Evolutionary conservation across 2,113 vertebrate genomes (phyloP).

Genomic region (Sitta europaea): DNA sequence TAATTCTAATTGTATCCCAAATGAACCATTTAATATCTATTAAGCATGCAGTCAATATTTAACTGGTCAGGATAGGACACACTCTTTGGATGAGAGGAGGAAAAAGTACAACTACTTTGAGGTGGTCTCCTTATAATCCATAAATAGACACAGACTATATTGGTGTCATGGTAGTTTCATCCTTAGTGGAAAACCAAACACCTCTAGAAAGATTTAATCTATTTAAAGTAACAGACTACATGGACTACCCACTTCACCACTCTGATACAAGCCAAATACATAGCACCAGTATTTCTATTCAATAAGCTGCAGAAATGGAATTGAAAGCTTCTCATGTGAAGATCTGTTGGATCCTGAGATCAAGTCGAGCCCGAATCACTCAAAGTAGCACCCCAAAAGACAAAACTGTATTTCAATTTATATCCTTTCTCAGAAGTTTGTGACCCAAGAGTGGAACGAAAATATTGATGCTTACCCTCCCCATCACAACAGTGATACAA

Average conservation of each 20-base stretch:
- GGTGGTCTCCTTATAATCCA: neutral
- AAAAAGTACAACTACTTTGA: neutral
- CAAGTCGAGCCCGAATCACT: neutral
- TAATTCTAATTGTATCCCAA: constrained; percentile 27
- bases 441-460: neutral
- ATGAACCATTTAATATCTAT: constrained; percentile 11
- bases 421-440: neutral
- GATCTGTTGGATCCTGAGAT: neutral
- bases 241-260: neutral
- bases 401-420: neutral
- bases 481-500: neutral
- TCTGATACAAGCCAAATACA: neutral
- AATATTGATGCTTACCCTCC: neutral
- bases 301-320: neutral
- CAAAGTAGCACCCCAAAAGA: neutral
- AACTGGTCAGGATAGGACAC: neutral
- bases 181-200: neutral
- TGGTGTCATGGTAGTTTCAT: neutral
- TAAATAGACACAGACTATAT: neutral
- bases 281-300: neutral
- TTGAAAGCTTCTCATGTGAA: neutral
- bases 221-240: neutral
- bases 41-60: neutral
- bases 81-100: neutral
- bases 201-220: neutral